Evolutionary conservation across 2,797 vertebrate genomes (phyloP), one percentile per base, ranked within the genome.

Genomic region (Harpagifer antarcticus): DNA sequence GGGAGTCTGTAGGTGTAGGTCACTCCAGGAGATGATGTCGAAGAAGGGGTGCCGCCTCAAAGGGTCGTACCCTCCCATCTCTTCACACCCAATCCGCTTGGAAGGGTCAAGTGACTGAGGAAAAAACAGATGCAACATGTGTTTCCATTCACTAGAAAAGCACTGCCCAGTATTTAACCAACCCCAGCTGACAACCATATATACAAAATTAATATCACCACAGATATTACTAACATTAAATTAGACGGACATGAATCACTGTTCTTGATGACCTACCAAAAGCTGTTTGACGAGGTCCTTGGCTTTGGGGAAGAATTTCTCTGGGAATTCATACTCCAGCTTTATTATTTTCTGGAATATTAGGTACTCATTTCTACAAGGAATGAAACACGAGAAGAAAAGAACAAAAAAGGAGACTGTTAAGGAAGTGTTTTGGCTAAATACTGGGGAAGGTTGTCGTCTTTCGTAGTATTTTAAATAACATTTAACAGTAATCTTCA

Each of bases 271-370:
- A 94, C 90, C 94, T 95, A 99, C 98, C 97, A 99, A 91, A 81
- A 99, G 96, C 82, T 96, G 97, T 92, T 96, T 95, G 84, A 99
- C 98, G 60, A 99, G 96, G 86, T 99, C 97, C 95, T 97, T 98
- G 82, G 98, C 98, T 93, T 99, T 99, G 84, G 98, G 98, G 85
- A 99, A 99, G 93, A 99, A 99, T 93, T 99, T 99, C 91, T 99
- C 98, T 77, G 98, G 98, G 81, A 99, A 99, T 87, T 99, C 97
- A 86, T 99, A 99, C 85, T 99, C 98, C 95, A 99, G 92, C 82
- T 98, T 99, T 95, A 99, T 99, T 93, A 99, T 99, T 93, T 99
- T 99, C 95, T 99, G 98, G 94, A 99, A 99, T 96, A 99, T 99
- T 90, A 99, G 96, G 93, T 99, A 99, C 57, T 99, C 98, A 59